Evolutionary conservation across 2,113 vertebrate species (phyloP).

Genomic region (Sigmodon hispidus): DNA sequence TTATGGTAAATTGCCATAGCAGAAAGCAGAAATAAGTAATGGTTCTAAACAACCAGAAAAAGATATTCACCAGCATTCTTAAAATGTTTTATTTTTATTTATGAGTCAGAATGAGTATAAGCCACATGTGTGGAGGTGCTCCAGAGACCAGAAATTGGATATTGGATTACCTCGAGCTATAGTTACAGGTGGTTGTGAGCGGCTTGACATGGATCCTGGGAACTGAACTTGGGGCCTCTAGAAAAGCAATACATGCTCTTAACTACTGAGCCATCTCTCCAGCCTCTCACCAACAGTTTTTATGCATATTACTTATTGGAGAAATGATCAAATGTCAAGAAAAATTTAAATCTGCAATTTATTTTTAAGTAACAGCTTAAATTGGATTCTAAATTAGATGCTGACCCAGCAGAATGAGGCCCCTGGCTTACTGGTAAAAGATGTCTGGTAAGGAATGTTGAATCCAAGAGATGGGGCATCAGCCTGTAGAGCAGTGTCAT

Average conservation of each 20-base stretch:
- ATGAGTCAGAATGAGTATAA: neutral
- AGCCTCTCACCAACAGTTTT: neutral
- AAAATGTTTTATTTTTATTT: neutral
- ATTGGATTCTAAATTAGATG: neutral
- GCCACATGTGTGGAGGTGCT: too few relatives aligned
- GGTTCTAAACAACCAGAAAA: constrained; percentile 52
- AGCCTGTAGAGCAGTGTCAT: neutral
- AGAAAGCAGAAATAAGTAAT: neutral
- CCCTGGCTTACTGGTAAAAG: neutral
- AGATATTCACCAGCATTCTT: neutral
- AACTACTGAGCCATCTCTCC: neutral
- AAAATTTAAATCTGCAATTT: constrained; percentile 29
- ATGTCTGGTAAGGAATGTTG: neutral
- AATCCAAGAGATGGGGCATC: neutral
- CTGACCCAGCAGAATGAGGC: neutral
- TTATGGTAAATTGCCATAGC: neutral
- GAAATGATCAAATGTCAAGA: constrained; percentile 37
- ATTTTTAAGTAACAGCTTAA: neutral
- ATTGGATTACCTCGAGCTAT: neutral
- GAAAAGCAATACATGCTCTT: neutral
- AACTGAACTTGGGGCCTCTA: neutral
- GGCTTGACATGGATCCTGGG: neutral
- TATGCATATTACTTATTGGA: neutral
- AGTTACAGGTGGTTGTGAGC: neutral
- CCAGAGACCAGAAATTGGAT: neutral